Percentiles rank a stretch among this genome's conserved stretches.
Evolutionary conservation across 2,797 vertebrate genomes (phyloP).

Genomic region (Tenualosa thibaudeaui): DNA sequence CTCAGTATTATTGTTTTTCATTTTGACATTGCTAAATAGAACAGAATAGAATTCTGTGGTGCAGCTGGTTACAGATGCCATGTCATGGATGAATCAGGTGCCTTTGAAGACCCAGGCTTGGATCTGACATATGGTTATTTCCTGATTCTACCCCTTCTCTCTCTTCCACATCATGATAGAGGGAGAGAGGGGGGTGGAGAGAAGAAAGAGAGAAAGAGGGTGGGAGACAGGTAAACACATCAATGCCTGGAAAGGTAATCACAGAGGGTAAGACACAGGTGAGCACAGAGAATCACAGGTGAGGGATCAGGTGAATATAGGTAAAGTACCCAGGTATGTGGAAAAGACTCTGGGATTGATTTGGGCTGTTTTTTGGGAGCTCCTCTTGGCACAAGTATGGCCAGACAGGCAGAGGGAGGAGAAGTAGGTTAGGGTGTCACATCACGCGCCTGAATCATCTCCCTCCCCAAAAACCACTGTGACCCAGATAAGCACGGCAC

Average conservation of each 20-base stretch:
- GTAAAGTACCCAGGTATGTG: neutral
- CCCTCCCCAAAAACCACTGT: constrained; percentile 1
- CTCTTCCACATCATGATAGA: too few relatives aligned
- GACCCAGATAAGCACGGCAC: neutral
- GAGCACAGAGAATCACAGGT: neutral
- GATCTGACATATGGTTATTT: too few relatives aligned
- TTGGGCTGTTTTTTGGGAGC: neutral
- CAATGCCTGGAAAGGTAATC: too few relatives aligned
- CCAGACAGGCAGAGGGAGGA: neutral
- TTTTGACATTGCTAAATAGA: too few relatives aligned
- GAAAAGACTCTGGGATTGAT: neutral
- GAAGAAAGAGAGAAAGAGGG: too few relatives aligned
- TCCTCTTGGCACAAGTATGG: neutral
- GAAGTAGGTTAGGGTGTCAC: constrained; percentile 24
- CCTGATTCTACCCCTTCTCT: too few relatives aligned
- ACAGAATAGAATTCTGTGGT: too few relatives aligned
- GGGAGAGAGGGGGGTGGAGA: too few relatives aligned
- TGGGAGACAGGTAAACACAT: neutral
- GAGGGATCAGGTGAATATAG: neutral
- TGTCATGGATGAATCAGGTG: too few relatives aligned
- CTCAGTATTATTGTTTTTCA: too few relatives aligned
- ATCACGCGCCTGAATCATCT: neutral
- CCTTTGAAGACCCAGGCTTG: too few relatives aligned
- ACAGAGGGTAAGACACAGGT: neutral
- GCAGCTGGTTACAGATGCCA: too few relatives aligned